A percentile compares a stretch with the other conserved stretches of the same genome.
Conservation (phyloP, 2,888 invertebrate genomes). For the Drosophila dives region DNA sequence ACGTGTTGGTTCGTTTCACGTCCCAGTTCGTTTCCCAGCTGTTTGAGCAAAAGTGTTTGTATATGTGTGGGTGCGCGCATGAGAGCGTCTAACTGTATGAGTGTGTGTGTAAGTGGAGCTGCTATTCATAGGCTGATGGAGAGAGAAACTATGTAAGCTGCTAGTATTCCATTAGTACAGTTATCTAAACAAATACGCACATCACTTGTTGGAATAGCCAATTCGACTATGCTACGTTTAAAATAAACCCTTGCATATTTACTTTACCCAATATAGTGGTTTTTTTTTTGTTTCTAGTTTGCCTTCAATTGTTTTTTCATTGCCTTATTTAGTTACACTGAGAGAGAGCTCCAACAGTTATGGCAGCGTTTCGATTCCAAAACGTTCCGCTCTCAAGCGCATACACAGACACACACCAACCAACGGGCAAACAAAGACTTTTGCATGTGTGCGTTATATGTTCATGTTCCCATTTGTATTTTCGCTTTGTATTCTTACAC, state of each 20-base stretch:
- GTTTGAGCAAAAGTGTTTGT: constrained; percentile 45
- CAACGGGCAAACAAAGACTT: constrained; percentile 67
- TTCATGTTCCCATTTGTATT: constrained; percentile 73
- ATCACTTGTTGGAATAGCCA: constrained; percentile 32
- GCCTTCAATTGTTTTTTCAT: constrained; percentile 39
- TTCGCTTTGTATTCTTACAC: constrained; percentile 62
- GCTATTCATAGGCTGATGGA: constrained; percentile 54
- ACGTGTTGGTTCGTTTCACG: constrained; percentile 73
- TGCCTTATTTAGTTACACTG: constrained; percentile 21
- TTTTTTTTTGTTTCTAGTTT: constrained; percentile 15
- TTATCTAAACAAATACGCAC: constrained; percentile 42
- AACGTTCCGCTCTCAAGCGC: constrained; percentile 27
- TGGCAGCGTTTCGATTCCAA: constrained; percentile 47
- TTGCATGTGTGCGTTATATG: constrained; percentile 52
- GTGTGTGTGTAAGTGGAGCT: constrained; percentile 40
- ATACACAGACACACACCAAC: constrained; percentile 22
- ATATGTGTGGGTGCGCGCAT: constrained; percentile 21
- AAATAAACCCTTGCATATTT: constrained; percentile 10
- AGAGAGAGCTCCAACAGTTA: constrained; percentile 27
- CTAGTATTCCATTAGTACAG: constrained; percentile 48
- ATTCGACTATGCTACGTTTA: constrained; percentile 11
- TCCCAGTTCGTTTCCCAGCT: constrained; percentile 71
- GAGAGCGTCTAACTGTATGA: constrained; percentile 2
- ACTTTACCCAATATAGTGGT: constrained; percentile 9
- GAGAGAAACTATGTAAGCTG: constrained; percentile 57